Evolutionary conservation across 1,140 invertebrate genomes (phyloP), one percentile per base, ranked within the genome.

Genomic region (Diachasmimorpha longicaudata): DNA sequence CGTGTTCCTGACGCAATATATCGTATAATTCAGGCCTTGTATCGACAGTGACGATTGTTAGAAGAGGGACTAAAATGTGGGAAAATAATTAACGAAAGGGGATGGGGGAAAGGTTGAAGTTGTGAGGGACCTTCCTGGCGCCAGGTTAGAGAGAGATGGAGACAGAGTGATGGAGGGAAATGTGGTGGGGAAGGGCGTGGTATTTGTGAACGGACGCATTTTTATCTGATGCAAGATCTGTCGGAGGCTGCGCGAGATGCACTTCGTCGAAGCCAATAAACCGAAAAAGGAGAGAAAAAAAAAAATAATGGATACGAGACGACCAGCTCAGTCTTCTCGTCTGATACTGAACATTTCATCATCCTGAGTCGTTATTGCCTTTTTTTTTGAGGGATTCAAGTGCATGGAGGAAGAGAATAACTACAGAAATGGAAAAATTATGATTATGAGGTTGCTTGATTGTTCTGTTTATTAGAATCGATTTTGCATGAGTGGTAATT

Each of bases 1-100:
- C 70, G 13, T 70, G 70, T 69, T 46, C 63, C 79, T 84, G 84
- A 84, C 81, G 84, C 84, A 85, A 84, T 75, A 84, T 75, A 63
- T 55, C 55, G n/a, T 31, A 72, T 63, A 73, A 52, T 68, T 77
- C 73, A 23, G 77, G 76, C 78, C 79, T 79, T 85, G 84, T 79
- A 81, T 72, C 81, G 81, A 77, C 80, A 81, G 83, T 81, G 80
- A 77, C 78, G 77, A 75, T 79, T 68, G 77, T 66, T 63, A 42
- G 10, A 25, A 23, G 6, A 39, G 21, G 37, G 48, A 21, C 37
- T 23, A n/a, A 14, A 14, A 16, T 55, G n/a, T 55, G 39, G 13
- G 48, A 55, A 55, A 55, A 55, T 55, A 55, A 55, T 55, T n/a
- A 55, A 55, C 39, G 48, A 21, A n/a, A 68, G 36, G 66, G 16